These are phyloP conservation scores for Platyscapa corneri DNA, from an alignment of 1,140 invertebrate species.

Conservation along the genomic window DNA sequence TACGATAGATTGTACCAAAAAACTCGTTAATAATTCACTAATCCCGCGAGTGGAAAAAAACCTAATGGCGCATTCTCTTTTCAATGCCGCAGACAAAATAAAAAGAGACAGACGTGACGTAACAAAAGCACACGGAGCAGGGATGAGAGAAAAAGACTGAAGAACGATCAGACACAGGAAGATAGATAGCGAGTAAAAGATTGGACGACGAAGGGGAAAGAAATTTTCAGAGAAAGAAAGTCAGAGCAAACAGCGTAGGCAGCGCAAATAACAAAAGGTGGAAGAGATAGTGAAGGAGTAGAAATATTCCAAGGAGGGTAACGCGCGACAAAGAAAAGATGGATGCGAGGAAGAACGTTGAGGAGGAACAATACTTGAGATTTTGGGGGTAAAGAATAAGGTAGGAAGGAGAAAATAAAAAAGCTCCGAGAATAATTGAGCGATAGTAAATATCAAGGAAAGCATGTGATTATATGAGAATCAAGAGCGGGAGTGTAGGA, in stretches of 20 bases:
- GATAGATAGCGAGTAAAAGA: slow-evolving; percentile 35
- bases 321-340: slow-evolving; percentile 49
- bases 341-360: slow-evolving; percentile 31
- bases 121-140: not conserved
- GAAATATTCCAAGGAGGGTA: not conserved
- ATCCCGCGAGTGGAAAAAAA: slow-evolving; percentile 7
- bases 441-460: slow-evolving; percentile 39
- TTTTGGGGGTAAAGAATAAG: not conserved
- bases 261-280: slow-evolving; percentile 41
- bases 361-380: slow-evolving; percentile 30
- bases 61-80: not conserved
- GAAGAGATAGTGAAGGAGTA: slow-evolving; percentile 4
- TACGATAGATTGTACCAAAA: not conserved
- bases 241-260: not conserved
- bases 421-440: slow-evolving; percentile 39
- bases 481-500: not conserved
- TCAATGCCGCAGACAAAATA: not conserved
- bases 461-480: slow-evolving; percentile 36
- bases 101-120: not conserved
- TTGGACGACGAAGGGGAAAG: slow-evolving; percentile 12
- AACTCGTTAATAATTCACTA: slow-evolving; percentile 44
- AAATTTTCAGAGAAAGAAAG: slow-evolving; percentile 28
- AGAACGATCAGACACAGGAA: slow-evolving; percentile 13
- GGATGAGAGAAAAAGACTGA: not conserved
- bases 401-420: slow-evolving; percentile 17